These are phyloP conservation scores for Eulithis prunata DNA, from an alignment of 2,888 invertebrate genomes.

Conservation along the genomic window DNA sequence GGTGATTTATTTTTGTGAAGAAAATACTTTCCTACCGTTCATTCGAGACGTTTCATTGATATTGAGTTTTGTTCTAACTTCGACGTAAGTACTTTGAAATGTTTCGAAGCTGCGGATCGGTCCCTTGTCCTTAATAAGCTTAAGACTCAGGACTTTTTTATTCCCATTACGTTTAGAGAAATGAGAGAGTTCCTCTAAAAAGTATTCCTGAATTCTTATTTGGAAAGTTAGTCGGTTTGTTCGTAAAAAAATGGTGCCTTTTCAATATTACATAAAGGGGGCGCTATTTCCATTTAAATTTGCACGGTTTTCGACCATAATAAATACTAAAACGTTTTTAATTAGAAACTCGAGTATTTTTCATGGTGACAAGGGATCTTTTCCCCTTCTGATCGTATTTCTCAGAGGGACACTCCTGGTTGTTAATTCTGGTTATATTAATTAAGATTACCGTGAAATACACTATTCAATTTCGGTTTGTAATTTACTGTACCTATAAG, in stretches of 20 bases:
- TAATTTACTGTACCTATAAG: constrained; percentile 6
- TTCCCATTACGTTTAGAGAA: constrained; percentile 63
- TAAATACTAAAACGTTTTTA: constrained; percentile 56
- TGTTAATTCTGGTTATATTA: constrained; percentile 40
- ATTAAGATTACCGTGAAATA: constrained; percentile 40
- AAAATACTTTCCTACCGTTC: constrained; percentile 70
- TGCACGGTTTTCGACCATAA: constrained; percentile 50
- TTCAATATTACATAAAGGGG: constrained; percentile 50
- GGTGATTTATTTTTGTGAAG: constrained; percentile 77
- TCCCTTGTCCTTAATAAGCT: constrained; percentile 71
- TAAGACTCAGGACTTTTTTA: constrained; percentile 54
- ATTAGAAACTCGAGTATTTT: constrained; percentile 53
- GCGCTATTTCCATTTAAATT: constrained; percentile 50
- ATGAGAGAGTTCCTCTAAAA: constrained; percentile 51
- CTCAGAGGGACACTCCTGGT: constrained; percentile 34
- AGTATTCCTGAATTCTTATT: constrained; percentile 53
- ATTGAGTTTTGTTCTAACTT: constrained; percentile 78
- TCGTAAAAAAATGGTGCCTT: constrained; percentile 48
- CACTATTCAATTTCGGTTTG: constrained; percentile 26
- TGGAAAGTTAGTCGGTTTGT: constrained; percentile 63
- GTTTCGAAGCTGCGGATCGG: constrained; percentile 62
- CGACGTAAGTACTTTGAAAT: constrained; percentile 68
- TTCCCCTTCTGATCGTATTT: constrained; percentile 42
- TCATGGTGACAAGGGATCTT: constrained; percentile 43
- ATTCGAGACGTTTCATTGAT: constrained; percentile 74